Evolutionary conservation across 2,113 vertebrate genomes (phyloP), one percentile per base, ranked within the genome.

Genomic region (Nothocercus julius): DNA sequence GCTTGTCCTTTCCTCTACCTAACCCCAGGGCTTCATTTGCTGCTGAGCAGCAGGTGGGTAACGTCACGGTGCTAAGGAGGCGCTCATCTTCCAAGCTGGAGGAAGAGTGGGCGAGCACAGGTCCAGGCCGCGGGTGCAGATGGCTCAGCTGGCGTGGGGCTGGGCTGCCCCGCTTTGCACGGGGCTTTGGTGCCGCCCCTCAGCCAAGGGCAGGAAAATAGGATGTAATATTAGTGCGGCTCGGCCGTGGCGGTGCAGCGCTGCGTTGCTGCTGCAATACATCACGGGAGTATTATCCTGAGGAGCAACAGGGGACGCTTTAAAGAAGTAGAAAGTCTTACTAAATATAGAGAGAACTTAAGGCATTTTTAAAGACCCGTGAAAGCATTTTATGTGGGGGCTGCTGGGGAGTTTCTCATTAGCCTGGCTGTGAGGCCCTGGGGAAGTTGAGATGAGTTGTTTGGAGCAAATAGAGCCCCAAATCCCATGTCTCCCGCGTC

Each of bases 281-380:
- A 92, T 97, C 94, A 96, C 18, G 0, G 27, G 90, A 89, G 77
- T 91, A 80, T 96, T 94, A 87, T 91, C 91, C 92, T 91, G 86
- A 97, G 36, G 92, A 96, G 95, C 89, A 95, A 34, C 93, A 74
- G 92, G 95, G 96, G 97, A 97, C 93, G 15, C 94, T 92, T 97
- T 97, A 95, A 97, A 97, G 93, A 96, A 97, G 82, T 80, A 96
- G 76, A 93, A 97, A 93, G 89, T 95, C 97, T 97, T 95, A 95
- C 97, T 95, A 96, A 98, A 96, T 96, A 95, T 97, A 97, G 92
- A 96, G 92, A 97, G 97, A 97, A 97, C 97, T 98, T 97, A 96
- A 97, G 93, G 96, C 96, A 95, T 96, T 98, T 94, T 97, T 97
- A 97, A 98, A 98, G 97, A 97, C 97, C 96, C 97, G 89, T 90